Evolutionary conservation across 1,140 invertebrate species (phyloP), one percentile per base, ranked within the genome.

Genomic region (Hyles vespertilio): DNA sequence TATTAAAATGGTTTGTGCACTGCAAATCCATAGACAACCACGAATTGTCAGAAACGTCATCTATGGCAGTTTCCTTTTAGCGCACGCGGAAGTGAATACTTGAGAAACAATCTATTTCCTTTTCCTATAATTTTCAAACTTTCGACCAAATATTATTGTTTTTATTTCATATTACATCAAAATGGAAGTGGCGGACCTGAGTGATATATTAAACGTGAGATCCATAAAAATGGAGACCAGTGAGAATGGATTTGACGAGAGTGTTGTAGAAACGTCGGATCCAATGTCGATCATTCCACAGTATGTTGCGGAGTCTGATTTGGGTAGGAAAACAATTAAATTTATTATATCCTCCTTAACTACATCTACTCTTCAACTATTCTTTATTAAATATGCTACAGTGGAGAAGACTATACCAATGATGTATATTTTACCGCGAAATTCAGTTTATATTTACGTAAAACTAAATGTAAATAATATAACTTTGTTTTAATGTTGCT

Each of bases 191-290:
- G 72, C 77, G 0, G 82, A 87, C 60, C 67, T 87, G 45, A 82
- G 72, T 50, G 84, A 87, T 65, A 64, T 87, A 47, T 58, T 86
- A 49, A 86, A 79, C 74, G 83, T 84, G 3, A 61, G 80, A 46
- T 55, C 77, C 44, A 86, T 86, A 52, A 88, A 88, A 74, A 88
- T 88, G 85, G 85, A 88, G 77, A 77, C 63, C 45, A 63, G 54
- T 7, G 82, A 83, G 55, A 73, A 70, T 68, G 63, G 56, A 22
- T 87, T 79, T 61, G 70, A 67, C 6, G 78, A 81, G 50, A 69
- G 70, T 47, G 51, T 66, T 11, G 77, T 73, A 2, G 81, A 81
- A 53, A 59, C 65, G 8, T 65, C 72, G 5, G 83, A 87, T 68
- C 72, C 85, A n/a, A 11, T 84, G 48, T 77, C 83, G 10, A 76